Evolutionary conservation across 2,888 invertebrate genomes (phyloP).

Genomic region (Phoronis australis): DNA sequence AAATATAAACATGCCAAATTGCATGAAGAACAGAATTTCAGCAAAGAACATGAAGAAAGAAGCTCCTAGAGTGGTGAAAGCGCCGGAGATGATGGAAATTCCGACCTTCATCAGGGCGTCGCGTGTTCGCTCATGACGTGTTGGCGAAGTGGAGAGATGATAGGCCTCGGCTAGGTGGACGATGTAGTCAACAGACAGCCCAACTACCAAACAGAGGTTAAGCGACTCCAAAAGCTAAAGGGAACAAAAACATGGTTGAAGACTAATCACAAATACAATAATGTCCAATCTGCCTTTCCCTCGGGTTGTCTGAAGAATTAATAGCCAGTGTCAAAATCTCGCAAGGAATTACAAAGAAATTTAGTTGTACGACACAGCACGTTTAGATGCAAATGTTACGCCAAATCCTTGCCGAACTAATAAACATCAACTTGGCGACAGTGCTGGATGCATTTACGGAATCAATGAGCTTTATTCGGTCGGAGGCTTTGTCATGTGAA

Average conservation of each 20-base stretch:
- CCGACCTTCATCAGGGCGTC: slow-evolving; percentile 31
- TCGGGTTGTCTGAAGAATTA: too few relatives aligned
- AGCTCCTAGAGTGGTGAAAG: slow-evolving; percentile 37
- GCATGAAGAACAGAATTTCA: slow-evolving; percentile 34
- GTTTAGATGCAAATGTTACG: too few relatives aligned
- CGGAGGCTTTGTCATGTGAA: too few relatives aligned
- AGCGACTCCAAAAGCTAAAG: slow-evolving; percentile 25
- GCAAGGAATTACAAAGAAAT: too few relatives aligned
- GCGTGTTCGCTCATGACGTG: slow-evolving; percentile 21
- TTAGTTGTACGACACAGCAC: too few relatives aligned
- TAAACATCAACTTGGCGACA: too few relatives aligned
- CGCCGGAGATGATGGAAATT: slow-evolving; percentile 39
- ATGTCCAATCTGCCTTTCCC: too few relatives aligned
- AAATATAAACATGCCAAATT: slow-evolving; percentile 42
- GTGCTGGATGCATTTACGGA: too few relatives aligned
- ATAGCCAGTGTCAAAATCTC: too few relatives aligned
- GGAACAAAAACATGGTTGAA: background rate
- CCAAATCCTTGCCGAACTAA: too few relatives aligned
- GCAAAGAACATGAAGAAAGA: slow-evolving; percentile 36
- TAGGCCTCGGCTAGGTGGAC: slow-evolving; percentile 36
- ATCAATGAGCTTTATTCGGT: too few relatives aligned
- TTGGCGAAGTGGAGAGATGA: slow-evolving; percentile 18
- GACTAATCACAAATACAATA: background rate
- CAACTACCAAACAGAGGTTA: slow-evolving; percentile 31
- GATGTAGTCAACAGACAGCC: slow-evolving; percentile 31